Percentiles rank a stretch among this genome's conserved stretches.
phyloP scores from a whole-genome alignment of 2,113 vertebrate species.

The Alectura lathami region DNA sequence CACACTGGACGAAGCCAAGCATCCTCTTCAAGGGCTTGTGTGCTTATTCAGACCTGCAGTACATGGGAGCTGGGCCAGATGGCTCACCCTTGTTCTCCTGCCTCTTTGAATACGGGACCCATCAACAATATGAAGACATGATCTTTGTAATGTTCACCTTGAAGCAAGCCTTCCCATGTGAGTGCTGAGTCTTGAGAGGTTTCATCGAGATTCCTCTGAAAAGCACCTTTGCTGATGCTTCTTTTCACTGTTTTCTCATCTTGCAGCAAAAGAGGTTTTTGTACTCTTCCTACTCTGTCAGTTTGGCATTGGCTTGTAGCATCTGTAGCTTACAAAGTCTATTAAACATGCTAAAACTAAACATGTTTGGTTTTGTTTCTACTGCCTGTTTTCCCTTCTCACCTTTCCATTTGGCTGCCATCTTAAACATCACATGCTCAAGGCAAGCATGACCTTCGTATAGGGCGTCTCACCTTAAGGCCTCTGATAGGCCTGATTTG shows the following conservation, averaged over 20 bases:
- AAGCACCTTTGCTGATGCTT: neutral
- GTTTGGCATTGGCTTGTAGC: neutral
- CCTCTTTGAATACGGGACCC: constrained; percentile 81
- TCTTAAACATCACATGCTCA: neutral
- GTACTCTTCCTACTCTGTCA: neutral
- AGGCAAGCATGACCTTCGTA: neutral
- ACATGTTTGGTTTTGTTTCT: neutral
- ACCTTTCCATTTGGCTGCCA: neutral
- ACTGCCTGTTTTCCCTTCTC: neutral
- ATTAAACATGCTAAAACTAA: constrained; percentile 30
- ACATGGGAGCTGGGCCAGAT: constrained; percentile 67
- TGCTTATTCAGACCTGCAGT: constrained; percentile 89
- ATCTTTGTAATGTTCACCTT: constrained; percentile 74
- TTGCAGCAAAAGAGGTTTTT: neutral
- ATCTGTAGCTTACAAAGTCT: neutral
- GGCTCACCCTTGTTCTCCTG: constrained; percentile 84
- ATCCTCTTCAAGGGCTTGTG: constrained; percentile 83
- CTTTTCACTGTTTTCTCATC: neutral
- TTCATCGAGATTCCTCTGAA: neutral
- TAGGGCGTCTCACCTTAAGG: neutral
- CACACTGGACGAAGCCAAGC: constrained; percentile 79
- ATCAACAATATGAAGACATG: constrained; percentile 32
- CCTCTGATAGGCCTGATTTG: neutral
- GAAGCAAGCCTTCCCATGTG: constrained; percentile 70
- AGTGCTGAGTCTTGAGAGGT: neutral